A percentile compares a stretch with the other conserved stretches of the same genome.
These are phyloP conservation scores for Phyllostomus hastatus DNA, from an alignment of 2,113 vertebrate species.

Conservation along the genomic window DNA sequence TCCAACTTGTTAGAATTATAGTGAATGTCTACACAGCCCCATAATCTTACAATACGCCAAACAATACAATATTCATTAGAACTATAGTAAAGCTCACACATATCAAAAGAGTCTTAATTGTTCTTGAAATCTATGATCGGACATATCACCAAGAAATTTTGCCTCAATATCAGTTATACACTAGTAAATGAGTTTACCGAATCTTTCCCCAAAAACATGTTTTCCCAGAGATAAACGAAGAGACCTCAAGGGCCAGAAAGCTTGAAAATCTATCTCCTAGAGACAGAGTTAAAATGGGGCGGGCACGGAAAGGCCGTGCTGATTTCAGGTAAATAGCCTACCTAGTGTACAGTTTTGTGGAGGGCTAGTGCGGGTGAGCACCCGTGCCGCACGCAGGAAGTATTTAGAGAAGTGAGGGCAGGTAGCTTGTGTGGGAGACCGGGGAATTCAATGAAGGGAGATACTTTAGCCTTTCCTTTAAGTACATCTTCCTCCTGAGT, in stretches of 20 bases:
- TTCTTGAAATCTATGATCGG: background rate
- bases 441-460: conserved; percentile 72
- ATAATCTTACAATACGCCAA: background rate
- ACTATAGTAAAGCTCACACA: background rate
- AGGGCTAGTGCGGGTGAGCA: background rate
- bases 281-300: background rate
- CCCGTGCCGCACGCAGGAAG: background rate
- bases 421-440: conserved; percentile 64
- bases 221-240: background rate
- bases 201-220: background rate
- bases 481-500: conserved; percentile 78
- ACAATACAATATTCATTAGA: background rate
- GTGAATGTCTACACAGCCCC: background rate
- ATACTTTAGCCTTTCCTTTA: conserved; percentile 75
- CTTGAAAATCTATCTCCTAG: background rate
- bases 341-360: background rate
- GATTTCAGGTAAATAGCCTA: background rate
- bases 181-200: background rate
- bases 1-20: background rate
- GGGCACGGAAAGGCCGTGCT: background rate
- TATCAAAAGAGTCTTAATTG: background rate
- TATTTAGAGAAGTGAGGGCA: conserved; percentile 45
- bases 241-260: background rate
- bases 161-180: background rate
- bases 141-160: background rate